Percentiles rank a stretch among this genome's conserved stretches.
Evolutionary conservation across 2,888 invertebrate genomes (phyloP).

Genomic region (Neocrepidodera transversa): DNA sequence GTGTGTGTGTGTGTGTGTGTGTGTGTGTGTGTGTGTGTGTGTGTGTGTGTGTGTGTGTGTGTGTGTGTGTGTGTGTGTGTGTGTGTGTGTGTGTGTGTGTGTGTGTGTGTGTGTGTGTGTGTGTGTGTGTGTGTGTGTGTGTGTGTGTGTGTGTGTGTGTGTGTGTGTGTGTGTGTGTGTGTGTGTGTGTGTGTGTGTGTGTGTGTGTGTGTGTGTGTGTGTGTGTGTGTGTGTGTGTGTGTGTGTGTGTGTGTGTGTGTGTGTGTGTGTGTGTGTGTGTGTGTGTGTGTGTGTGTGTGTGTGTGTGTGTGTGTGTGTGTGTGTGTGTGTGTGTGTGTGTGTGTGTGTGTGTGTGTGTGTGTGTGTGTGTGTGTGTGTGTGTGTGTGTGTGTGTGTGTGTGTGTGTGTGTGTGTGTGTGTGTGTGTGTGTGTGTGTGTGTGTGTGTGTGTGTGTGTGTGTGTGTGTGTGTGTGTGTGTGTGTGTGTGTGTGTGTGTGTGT

Average conservation of each 20-base stretch:
- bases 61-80: too few relatives aligned
- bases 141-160: constrained; percentile 6
- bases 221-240: constrained; percentile 3
- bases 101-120: constrained; percentile 5
- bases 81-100: too few relatives aligned
- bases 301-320: constrained; percentile 7
- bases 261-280: constrained; percentile 3
- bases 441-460: constrained; percentile 5
- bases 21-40: too few relatives aligned
- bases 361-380: constrained; percentile 3
- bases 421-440: constrained; percentile 1
- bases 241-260: constrained; percentile 3
- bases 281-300: constrained; percentile 5
- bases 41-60: too few relatives aligned
- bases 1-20: too few relatives aligned
- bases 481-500: constrained; percentile 6
- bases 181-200: constrained; percentile 3
- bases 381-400: constrained; percentile 5
- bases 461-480: constrained; percentile 3
- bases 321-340: constrained; percentile 6
- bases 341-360: constrained; percentile 5
- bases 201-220: constrained; percentile 5
- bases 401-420: constrained; percentile 5
- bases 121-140: constrained; percentile 5
- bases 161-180: constrained; percentile 5